A percentile compares a stretch with the other conserved stretches of the same genome.
Conservation (phyloP, 1,140 invertebrate genomes). For the Lamellibrachia luymesi region DNA sequence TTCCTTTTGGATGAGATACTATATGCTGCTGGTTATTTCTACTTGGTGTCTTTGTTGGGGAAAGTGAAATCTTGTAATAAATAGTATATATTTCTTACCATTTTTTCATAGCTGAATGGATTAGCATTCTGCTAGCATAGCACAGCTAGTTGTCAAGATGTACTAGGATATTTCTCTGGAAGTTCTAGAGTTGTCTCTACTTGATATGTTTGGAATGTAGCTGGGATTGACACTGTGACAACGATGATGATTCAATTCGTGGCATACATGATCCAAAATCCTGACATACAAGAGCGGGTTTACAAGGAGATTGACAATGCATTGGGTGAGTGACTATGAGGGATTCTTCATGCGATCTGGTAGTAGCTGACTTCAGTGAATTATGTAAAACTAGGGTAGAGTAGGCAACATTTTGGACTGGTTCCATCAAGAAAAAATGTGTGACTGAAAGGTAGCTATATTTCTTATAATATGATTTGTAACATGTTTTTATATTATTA, state of each 20-base stretch:
- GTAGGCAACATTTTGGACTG: too few relatives aligned
- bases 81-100: background rate
- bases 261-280: background rate
- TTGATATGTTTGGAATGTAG: background rate
- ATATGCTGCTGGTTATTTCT: too few relatives aligned
- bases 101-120: too few relatives aligned
- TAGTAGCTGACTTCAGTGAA: too few relatives aligned
- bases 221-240: slow-evolving; percentile 9
- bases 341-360: too few relatives aligned
- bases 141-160: background rate
- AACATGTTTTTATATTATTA: background rate
- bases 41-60: background rate
- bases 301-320: slow-evolving; percentile 3
- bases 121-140: too few relatives aligned
- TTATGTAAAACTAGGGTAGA: background rate
- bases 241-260: background rate
- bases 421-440: background rate
- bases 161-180: background rate
- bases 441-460: background rate
- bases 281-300: slow-evolving; percentile 3
- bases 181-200: background rate
- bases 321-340: background rate
- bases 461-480: background rate
- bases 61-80: background rate
- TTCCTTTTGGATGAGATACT: background rate